A percentile compares a stretch with the other conserved stretches of the same genome.
phyloP scores from a whole-genome alignment of 2,113 vertebrate species.

The Pycnonotus jocosus region DNA sequence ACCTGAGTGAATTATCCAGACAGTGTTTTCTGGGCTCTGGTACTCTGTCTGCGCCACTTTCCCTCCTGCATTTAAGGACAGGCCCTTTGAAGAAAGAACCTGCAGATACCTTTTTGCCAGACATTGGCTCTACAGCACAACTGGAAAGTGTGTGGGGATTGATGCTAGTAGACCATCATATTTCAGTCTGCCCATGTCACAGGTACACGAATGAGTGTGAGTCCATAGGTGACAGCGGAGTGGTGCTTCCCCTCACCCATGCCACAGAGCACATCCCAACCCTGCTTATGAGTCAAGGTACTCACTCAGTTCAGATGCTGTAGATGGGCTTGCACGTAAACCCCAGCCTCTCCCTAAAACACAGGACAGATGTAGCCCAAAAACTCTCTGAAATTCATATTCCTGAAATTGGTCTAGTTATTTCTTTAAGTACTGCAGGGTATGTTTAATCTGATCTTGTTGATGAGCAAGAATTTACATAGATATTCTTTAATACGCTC shows the following conservation, averaged over 20 bases:
- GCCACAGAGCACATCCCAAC: background rate
- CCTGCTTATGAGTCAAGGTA: background rate
- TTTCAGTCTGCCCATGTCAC: background rate
- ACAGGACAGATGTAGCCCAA: background rate
- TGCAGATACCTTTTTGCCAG: background rate
- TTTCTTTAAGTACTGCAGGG: background rate
- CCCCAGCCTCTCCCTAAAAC: background rate
- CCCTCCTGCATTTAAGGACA: background rate
- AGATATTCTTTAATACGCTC: background rate
- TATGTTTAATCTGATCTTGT: background rate
- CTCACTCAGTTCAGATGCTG: background rate
- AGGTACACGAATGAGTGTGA: background rate
- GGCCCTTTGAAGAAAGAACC: background rate
- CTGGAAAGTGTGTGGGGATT: background rate
- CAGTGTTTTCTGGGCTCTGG: background rate
- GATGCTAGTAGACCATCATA: background rate
- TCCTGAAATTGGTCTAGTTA: background rate
- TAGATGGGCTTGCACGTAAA: background rate
- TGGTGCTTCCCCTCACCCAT: background rate
- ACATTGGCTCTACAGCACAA: background rate
- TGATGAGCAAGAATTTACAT: background rate
- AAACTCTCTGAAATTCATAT: background rate
- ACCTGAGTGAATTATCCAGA: background rate
- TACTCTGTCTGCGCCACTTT: background rate
- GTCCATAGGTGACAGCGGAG: background rate